Base-by-base conservation (phyloP, 2,888 invertebrate genomes). In the Leptinotarsa haldemani region DNA sequence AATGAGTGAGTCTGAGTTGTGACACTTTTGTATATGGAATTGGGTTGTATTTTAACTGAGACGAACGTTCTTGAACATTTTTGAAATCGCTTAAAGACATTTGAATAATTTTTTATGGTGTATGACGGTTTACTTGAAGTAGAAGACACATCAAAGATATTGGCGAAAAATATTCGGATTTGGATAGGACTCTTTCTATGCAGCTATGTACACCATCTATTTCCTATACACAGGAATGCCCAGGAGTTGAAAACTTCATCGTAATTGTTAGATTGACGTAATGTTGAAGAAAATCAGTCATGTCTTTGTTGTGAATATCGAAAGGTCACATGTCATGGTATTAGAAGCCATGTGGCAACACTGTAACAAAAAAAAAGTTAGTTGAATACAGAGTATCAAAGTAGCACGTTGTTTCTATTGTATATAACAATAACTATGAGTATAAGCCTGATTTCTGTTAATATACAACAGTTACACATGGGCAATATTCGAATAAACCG, bases 51-150 rank as follows among this genome's bases (percentile, higher is more conserved):
- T 52, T 52, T 52, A 52, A n/a, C 18, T 52, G 16, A 16, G 2
- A 9, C 20, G 52, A 52, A 52, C 18, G 20, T 18, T 4, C 16
- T n/a, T 72, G 64, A 65, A 68, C 75, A 46, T 73, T 63, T 48
- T 56, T 69, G 61, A 75, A 75, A 58, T 77, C 69, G 47, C 48
- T 25, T 58, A 46, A 47, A 50, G 61, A 65, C 73, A 75, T 75
- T 72, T 73, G 73, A 66, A 75, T 75, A 47, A 77, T 71, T 71
- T 56, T 75, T 65, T 71, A 75, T 56, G 71, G 74, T 52, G 30
- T 61, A 46, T 46, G 52, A 65, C 69, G 46, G 70, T 75, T 74
- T 70, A 75, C 69, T 65, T 65, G 65, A 40, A 1, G 30, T 7
- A 73, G 48, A 73, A 78, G 40, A 66, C 71, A 68, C 73, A 76